These are phyloP conservation scores for Oostethus manadensis DNA, from an alignment of 2,113 vertebrate genomes.

Conservation along the genomic window DNA sequence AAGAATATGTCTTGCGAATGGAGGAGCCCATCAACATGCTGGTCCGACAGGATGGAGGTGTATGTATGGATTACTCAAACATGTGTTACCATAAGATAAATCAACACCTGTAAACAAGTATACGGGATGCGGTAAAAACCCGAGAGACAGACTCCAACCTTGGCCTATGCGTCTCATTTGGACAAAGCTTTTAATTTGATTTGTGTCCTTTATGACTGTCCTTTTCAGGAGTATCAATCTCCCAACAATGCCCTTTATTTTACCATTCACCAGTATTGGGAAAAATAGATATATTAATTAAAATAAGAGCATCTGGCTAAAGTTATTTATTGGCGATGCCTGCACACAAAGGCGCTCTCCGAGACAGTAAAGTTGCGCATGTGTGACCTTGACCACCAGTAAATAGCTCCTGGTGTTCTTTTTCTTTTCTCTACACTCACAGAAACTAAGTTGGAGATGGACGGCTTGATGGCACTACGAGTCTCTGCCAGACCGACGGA, in stretches of 20 bases:
- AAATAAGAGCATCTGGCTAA: slow-evolving; percentile 61
- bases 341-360: slow-evolving; percentile 10
- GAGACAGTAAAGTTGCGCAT: slow-evolving; percentile 36
- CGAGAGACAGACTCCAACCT: slow-evolving; percentile 31
- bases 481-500: background rate
- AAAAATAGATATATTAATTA: slow-evolving; percentile 71
- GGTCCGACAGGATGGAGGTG: slow-evolving; percentile 3
- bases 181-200: slow-evolving; percentile 70
- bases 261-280: slow-evolving; percentile 57
- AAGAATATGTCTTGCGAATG: no score
- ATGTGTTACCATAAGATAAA: background rate
- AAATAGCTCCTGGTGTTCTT: background rate
- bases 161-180: slow-evolving; percentile 39
- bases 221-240: slow-evolving; percentile 60
- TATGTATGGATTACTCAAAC: background rate
- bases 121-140: background rate
- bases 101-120: slow-evolving; percentile 11
- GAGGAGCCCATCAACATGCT: slow-evolving; percentile 10
- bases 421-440: no score
- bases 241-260: slow-evolving; percentile 59
- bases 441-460: slow-evolving; percentile 18
- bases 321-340: slow-evolving; percentile 55
- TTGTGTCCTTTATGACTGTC: slow-evolving; percentile 64
- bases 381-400: slow-evolving; percentile 36
- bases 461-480: slow-evolving; percentile 1